Base-by-base conservation (phyloP, 2,113 vertebrate genomes). In the Spea multiplicata region DNA sequence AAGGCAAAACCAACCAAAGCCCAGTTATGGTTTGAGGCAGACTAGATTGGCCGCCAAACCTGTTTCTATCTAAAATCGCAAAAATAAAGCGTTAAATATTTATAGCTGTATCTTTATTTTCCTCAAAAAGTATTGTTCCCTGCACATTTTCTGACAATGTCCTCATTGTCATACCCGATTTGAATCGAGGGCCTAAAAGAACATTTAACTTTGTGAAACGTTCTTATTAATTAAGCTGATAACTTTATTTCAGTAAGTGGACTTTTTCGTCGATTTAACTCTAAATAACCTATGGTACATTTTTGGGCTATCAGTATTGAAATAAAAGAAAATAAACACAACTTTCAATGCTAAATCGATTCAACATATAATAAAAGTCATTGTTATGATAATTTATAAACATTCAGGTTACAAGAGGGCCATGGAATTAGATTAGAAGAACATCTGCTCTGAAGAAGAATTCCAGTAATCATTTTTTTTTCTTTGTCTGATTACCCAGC, bases 371-470 rank as follows among this genome's bases (percentile, higher is more conserved):
- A 76, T 76, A 76, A 76, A 76, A 76, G 74, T 76, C 74, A 69
- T 45, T 76, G 74, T 84, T 90, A 2, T 77, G 70, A 70, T 71
- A 70, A 74, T 75, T 81, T 81, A 49, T 17, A 61, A 81, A 84
- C 77, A 59, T 49, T 10, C 68, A 69, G 79, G 8, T 65, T 68
- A 80, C 1, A 5, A 69, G 61, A 48, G 8, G 50, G 13, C 16
- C 8, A 52, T 66, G 78, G 49, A 71, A 48, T 12, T 71, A 30
- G 9, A 77, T 71, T 2, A 75, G 52, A 75, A 70, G 5, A 81
- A 62, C 4, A 78, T 64, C 53, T 66, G 80, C 7, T 80, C 65
- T 13, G 74, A 74, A 75, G 46, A 76, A 2, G 66, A 68, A 67
- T 16, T 65, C 78, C 76, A 74, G 52, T 65, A 83, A 76, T 64